phyloP scores from a whole-genome alignment of 2,888 invertebrate genomes.

The Melipona bicolor region DNA sequence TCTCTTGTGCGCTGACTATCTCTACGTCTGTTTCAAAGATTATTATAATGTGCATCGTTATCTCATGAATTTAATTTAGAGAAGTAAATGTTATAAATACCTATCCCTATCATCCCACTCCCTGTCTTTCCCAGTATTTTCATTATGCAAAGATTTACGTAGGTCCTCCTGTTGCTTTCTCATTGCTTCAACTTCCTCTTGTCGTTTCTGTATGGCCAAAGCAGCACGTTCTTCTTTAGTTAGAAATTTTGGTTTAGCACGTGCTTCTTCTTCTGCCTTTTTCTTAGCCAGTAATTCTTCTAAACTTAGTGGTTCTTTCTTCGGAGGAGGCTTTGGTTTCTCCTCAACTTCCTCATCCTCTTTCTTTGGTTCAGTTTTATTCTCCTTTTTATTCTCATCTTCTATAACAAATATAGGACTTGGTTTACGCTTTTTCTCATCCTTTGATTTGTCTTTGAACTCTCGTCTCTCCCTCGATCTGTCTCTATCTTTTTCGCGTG shows the following conservation, averaged over 20 bases:
- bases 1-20: slow-evolving; percentile 82
- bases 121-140: slow-evolving; percentile 82
- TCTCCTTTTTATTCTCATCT: slow-evolving; percentile 80
- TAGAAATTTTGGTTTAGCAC: slow-evolving; percentile 98
- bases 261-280: slow-evolving; percentile 97
- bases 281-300: slow-evolving; percentile 98
- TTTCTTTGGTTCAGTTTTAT: slow-evolving; percentile 76
- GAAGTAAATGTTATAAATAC: slow-evolving; percentile 60
- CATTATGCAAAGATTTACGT: slow-evolving; percentile 74
- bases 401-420: slow-evolving; percentile 83
- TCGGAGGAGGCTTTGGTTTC: slow-evolving; percentile 75
- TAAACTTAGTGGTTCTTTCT: slow-evolving; percentile 95
- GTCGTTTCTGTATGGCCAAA: slow-evolving; percentile 94
- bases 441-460: slow-evolving; percentile 78
- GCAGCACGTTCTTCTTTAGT: slow-evolving; percentile 97
- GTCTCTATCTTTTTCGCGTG: slow-evolving; percentile 80
- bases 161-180: slow-evolving; percentile 90
- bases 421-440: slow-evolving; percentile 81
- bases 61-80: background rate
- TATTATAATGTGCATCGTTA: background rate
- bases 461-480: slow-evolving; percentile 75
- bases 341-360: slow-evolving; percentile 80
- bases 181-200: slow-evolving; percentile 94
- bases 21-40: slow-evolving; percentile 71
- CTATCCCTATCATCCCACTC: slow-evolving; percentile 84